Evolutionary conservation across 2,797 vertebrate species (phyloP), one percentile per base, ranked within the genome.

Genomic region (Echeneis naucrates): DNA sequence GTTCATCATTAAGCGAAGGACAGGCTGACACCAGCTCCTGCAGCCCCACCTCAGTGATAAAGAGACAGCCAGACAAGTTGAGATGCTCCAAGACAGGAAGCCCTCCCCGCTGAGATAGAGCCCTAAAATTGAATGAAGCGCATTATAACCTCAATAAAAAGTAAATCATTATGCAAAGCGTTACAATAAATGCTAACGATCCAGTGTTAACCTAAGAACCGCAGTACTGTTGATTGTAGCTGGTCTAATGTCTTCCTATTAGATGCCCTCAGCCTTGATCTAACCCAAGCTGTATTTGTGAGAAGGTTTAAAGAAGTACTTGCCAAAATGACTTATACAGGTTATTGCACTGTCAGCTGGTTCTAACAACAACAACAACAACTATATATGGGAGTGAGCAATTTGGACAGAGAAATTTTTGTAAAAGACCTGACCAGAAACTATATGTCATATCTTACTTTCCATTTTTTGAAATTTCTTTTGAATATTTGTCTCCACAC

Each of bases 1-100:
- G 96, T 89, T 99, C 97, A 51, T 98, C 96, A 11, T 99, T 98
- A 57, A 99, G 95, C 73, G 96, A 95, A 66, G 98, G 98, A 77
- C 97, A 99, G 16, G 93, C 96, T 2, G 96, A 95, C 81, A 99
- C 97, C 84, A 99, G 92, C 80, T 98, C 96, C 88, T 97, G 96
- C 81, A 99, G 95, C 76, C 98, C 98, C 66, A 95, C 95, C 78
- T 96, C 97, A 37, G 98, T 98, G 75, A 99, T 94, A 83, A 96
- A 95, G 61, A 98, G 95, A 88, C 97, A 99, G 19, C 98, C 98
- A 0, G 98, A 99, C 87, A 99, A 92, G 86, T 99, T 99, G 32
- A 99, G 96, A 84, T 99, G 97, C 77, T 99, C 97, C 94, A 99
- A 69, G n/a, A 92, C 87, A 0, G 97, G 97, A 88, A 99, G 96